Evolutionary conservation across 2,797 vertebrate species (phyloP).

Genomic region (Pseudochirops corinnae): DNA sequence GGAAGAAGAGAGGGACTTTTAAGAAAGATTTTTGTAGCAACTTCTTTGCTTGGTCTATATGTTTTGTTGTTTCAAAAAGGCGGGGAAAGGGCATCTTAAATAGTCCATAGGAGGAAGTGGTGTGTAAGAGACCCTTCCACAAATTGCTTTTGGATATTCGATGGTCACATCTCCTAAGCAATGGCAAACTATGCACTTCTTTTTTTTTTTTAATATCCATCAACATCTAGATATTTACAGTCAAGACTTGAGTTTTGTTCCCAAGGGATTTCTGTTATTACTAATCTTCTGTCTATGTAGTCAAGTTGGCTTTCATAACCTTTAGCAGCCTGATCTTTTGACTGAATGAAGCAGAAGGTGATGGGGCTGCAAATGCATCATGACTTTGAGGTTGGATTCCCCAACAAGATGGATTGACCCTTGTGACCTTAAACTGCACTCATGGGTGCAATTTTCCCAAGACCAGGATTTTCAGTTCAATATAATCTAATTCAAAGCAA

Average conservation of each 20-base stretch:
- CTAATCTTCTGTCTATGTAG: fast-evolving
- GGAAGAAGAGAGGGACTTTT: fast-evolving
- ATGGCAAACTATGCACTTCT: fast-evolving
- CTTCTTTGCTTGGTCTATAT: not conserved
- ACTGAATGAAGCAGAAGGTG: fast-evolving
- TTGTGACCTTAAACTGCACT: fast-evolving
- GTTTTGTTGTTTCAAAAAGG: not conserved
- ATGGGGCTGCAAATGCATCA: not conserved
- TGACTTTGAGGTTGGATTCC: not conserved
- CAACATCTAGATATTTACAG: not conserved
- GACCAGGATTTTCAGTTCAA: not conserved
- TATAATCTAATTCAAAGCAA: not conserved
- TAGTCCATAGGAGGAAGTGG: not conserved
- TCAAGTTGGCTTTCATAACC: not conserved
- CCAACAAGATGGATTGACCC: not conserved
- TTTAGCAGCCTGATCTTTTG: not conserved
- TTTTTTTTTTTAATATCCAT: fast-evolving
- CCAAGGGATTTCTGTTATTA: not conserved
- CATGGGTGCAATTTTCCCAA: not conserved
- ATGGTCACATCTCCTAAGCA: fast-evolving
- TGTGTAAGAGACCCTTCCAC: not conserved
- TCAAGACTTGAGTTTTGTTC: fast-evolving
- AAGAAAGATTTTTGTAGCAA: not conserved
- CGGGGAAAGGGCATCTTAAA: not conserved
- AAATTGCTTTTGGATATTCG: not conserved